Percentiles rank a stretch among this genome's conserved stretches.
phyloP scores from a whole-genome alignment of 2,113 vertebrate genomes.

The Motacilla tschutschensis region DNA sequence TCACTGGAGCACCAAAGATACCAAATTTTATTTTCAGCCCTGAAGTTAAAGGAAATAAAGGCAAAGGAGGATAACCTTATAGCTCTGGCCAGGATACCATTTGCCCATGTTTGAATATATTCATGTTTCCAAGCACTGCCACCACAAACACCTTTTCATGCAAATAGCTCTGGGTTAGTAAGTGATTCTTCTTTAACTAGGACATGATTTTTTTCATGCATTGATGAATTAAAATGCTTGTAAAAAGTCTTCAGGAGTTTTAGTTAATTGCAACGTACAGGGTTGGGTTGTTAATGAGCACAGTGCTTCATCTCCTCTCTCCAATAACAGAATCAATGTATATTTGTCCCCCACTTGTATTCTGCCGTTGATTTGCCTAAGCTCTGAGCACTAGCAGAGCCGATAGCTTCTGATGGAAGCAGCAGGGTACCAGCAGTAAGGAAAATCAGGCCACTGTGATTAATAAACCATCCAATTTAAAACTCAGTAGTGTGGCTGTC shows the following conservation, averaged over 20 bases:
- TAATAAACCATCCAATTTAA: background rate
- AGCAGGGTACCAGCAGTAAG: background rate
- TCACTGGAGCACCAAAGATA: background rate
- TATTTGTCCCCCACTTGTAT: background rate
- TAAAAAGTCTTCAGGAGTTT: background rate
- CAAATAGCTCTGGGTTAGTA: background rate
- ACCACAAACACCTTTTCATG: background rate
- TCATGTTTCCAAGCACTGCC: background rate
- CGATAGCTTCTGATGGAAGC: background rate
- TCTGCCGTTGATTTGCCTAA: background rate
- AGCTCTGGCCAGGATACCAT: background rate
- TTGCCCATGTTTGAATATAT: background rate
- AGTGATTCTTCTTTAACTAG: background rate
- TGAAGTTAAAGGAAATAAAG: background rate
- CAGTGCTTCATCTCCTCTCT: background rate
- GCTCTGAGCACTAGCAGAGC: background rate
- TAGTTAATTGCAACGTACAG: background rate
- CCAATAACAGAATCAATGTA: background rate
- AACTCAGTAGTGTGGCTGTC: background rate
- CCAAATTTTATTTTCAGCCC: background rate
- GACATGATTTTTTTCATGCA: background rate
- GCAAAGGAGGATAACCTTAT: background rate
- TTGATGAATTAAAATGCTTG: background rate
- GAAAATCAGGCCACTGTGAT: conserved; percentile 21
- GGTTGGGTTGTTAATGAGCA: background rate